Conservation (phyloP, 2,797 vertebrate genomes). For the Botia almorhae region DNA sequence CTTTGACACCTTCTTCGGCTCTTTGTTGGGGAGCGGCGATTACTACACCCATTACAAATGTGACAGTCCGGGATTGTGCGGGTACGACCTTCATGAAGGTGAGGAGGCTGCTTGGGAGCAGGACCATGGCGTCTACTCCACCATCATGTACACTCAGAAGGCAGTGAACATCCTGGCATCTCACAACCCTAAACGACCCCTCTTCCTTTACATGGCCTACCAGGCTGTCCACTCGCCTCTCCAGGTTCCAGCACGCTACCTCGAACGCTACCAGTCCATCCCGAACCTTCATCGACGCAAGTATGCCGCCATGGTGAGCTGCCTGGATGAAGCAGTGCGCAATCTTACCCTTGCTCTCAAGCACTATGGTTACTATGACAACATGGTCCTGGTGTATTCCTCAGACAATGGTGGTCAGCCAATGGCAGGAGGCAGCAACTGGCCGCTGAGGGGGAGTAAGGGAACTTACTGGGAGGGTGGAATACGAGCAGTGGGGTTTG, state of each 20-base stretch:
- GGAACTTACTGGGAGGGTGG: conserved; percentile 97
- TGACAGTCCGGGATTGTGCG: conserved; percentile 91
- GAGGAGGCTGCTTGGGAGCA: conserved; percentile 94
- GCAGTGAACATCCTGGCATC: conserved; percentile 87
- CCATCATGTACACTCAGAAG: conserved; percentile 92
- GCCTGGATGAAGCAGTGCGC: conserved; percentile 91
- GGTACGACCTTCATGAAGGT: conserved; percentile 93
- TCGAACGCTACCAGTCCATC: conserved; percentile 90
- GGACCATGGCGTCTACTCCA: conserved; percentile 91
- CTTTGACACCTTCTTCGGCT: conserved; percentile 96
- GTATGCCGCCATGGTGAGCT: conserved; percentile 95
- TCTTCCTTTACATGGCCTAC: conserved; percentile 94
- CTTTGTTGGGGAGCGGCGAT: conserved; percentile 92
- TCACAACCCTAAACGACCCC: conserved; percentile 83
- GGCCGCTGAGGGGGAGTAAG: conserved; percentile 95
- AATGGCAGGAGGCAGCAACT: conserved; percentile 91
- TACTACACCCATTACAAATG: conserved; percentile 98
- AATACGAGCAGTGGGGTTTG: conserved; percentile 91
- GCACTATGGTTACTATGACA: conserved; percentile 89
- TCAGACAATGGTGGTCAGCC: conserved; percentile 97
- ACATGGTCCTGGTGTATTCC: conserved; percentile 92
- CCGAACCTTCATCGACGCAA: conserved; percentile 88
- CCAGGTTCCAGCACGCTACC: conserved; percentile 89
- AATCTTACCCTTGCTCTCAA: conserved; percentile 91
- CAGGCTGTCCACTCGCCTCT: conserved; percentile 96